Percentiles rank a stretch among this genome's conserved stretches.
These are phyloP conservation scores for Turritopsis dohrnii DNA, from an alignment of 30 jellyfish, hydroid and myxozoan species.

Conservation along the genomic window DNA sequence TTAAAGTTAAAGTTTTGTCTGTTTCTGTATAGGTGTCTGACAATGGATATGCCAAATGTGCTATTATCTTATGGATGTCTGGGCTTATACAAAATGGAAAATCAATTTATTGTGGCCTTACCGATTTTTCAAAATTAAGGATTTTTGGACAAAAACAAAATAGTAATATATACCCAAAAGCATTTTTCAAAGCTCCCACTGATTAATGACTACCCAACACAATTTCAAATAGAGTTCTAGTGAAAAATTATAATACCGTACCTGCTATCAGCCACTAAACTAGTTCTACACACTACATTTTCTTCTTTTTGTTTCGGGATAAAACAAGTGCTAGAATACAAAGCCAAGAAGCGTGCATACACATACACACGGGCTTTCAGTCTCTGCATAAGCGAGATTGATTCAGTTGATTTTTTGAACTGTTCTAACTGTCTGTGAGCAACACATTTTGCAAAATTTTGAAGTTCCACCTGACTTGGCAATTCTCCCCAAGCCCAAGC, in stretches of 20 bases:
- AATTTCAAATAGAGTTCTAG: too few species aligned
- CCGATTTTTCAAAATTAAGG: too few species aligned
- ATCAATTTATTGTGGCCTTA: too few species aligned
- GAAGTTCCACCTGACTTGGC: slow-evolving; percentile 39
- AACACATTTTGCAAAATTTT: slow-evolving; percentile 25
- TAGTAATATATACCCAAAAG: too few species aligned
- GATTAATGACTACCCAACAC: too few species aligned
- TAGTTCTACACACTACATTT: not conserved
- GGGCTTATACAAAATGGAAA: too few species aligned
- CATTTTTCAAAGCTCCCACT: too few species aligned
- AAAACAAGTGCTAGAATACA: slow-evolving; percentile 21
- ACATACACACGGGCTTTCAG: slow-evolving; percentile 28
- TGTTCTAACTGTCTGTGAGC: slow-evolving; percentile 29
- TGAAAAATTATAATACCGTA: not conserved
- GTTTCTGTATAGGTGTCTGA: not conserved
- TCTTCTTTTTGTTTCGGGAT: slow-evolving; percentile 1
- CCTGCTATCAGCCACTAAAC: not conserved
- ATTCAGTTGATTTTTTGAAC: slow-evolving; percentile 21
- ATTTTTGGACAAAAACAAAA: too few species aligned
- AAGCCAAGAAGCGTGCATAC: slow-evolving; percentile 35
- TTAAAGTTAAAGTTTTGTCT: not conserved
- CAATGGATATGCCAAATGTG: not conserved
- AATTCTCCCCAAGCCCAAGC: slow-evolving; percentile 82
- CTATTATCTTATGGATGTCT: too few species aligned
- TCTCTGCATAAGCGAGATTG: slow-evolving; percentile 2